Conservation (phyloP, 2,888 invertebrate genomes). For the Tolmerus cingulatus region DNA sequence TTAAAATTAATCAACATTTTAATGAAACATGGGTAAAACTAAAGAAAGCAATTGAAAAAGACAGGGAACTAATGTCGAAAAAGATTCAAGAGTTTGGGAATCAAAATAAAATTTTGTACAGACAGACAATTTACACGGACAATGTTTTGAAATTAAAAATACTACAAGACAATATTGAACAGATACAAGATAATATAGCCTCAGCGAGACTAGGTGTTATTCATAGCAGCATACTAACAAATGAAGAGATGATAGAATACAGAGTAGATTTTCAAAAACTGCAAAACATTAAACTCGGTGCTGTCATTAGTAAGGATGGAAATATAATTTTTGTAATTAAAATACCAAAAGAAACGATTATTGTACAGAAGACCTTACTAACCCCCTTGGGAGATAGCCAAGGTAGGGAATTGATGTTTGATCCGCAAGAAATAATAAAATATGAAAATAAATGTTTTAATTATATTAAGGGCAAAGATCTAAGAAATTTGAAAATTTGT, state of each 20-base stretch:
- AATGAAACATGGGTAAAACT: not conserved
- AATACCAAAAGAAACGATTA: constrained; percentile 28
- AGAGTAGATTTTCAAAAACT: not conserved
- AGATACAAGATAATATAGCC: constrained; percentile 38
- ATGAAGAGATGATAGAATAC: constrained; percentile 38
- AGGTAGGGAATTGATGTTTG: not conserved
- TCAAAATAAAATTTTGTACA: not conserved
- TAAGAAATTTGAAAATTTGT: constrained; percentile 24
- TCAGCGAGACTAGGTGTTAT: constrained; percentile 28
- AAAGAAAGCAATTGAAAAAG: constrained; percentile 9
- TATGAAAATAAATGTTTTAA: constrained; percentile 2
- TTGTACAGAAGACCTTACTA: constrained; percentile 1
- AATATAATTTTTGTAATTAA: constrained; percentile 40
- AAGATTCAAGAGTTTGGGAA: not conserved
- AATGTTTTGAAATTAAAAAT: constrained; percentile 20
- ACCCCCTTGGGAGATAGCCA: not conserved
- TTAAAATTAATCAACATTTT: not conserved
- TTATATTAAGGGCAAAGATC: not conserved
- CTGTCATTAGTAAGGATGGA: not conserved
- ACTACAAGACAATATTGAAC: constrained; percentile 37
- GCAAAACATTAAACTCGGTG: constrained; percentile 32
- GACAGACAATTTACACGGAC: no score
- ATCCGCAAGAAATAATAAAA: constrained; percentile 35
- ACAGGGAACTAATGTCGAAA: not conserved
- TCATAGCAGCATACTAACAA: constrained; percentile 33